Percentiles rank a stretch among this genome's conserved stretches.
Evolutionary conservation across 2,113 vertebrate genomes (phyloP).

Genomic region (Nyctereutes procyonoides): DNA sequence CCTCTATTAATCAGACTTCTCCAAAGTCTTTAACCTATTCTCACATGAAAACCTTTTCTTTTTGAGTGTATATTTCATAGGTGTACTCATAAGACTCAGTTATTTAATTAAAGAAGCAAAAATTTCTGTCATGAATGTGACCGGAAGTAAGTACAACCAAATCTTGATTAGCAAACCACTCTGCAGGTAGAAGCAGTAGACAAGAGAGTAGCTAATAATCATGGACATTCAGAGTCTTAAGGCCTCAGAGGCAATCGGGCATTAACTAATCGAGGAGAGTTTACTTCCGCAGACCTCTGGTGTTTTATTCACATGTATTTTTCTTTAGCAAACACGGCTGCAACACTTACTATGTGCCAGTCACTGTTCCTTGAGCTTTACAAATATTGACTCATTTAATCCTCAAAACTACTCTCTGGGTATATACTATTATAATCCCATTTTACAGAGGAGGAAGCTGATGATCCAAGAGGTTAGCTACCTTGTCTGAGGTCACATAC

Average conservation of each 20-base stretch:
- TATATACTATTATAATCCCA: not conserved
- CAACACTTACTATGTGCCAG: not conserved
- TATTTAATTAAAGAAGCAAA: conserved; percentile 14
- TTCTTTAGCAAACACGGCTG: conserved; percentile 6
- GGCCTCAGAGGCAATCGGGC: not conserved
- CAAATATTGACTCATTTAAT: conserved; percentile 27
- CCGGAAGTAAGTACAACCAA: not conserved
- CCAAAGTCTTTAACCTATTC: conserved; percentile 23
- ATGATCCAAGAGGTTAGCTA: not conserved
- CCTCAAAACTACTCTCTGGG: not conserved
- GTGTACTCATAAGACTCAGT: not conserved
- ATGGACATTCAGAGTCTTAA: not conserved
- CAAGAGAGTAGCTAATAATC: not conserved
- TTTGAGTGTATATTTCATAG: not conserved
- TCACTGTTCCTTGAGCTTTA: not conserved
- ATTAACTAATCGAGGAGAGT: not conserved
- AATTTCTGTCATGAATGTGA: not conserved
- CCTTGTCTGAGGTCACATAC: not conserved
- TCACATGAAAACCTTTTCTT: not conserved
- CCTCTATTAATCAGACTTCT: not conserved
- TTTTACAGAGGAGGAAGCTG: not conserved
- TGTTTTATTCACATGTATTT: not conserved
- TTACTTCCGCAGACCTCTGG: not conserved
- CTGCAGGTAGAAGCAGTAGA: not conserved
- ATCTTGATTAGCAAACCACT: not conserved